Base-by-base conservation (phyloP, 2,888 invertebrate species). In the Serripes groenlandicus region DNA sequence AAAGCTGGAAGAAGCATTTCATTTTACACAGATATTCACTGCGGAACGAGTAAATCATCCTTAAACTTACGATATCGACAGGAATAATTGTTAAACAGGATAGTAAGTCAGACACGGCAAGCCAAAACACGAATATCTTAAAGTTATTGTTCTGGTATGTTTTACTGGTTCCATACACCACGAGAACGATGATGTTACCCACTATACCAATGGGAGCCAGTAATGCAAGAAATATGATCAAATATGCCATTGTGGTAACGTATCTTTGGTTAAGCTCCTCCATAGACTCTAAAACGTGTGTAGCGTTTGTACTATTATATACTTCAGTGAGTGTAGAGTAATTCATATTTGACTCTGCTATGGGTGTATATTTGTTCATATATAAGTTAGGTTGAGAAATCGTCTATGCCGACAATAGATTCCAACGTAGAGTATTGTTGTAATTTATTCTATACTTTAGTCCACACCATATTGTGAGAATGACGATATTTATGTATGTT, bases 1-100 rank as follows among this genome's bases (percentile, higher is more conserved):
- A 79, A 3, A 81, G 56, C 28, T 76, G 81, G 21, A 85, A 81
- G 68, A 85, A 85, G 30, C 85, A 85, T 28, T 85, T 85, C 23
- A 74, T 69, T 70, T 85, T 85, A 30, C 85, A 85, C 21, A 78
- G 69, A 1, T 64, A 26, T 11, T 69, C 62, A 32, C 70, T 68
- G 1, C 42, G 35, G 26, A 79, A 76, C 9, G 76, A 69, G 32
- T 76, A 85, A 52, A 68, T 73, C 60, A 73, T 60, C 35, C 58
- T 54, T 18, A 64, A 73, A 62, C 78, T 81, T 4, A 76, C 21
- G 18, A 85, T 85, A 28, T 85, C 85, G 2, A 70, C 81, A 18
- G 85, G 85, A 28, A 85, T 60, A 1, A 81, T 35, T 0, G 78
- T 66, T 23, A 79, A 52, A 60, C 85, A 85, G 1, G 81, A 70